A percentile compares a stretch with the other conserved stretches of the same genome.
phyloP scores from a whole-genome alignment of 2,888 invertebrate genomes.

The Miltochrista miniata region DNA sequence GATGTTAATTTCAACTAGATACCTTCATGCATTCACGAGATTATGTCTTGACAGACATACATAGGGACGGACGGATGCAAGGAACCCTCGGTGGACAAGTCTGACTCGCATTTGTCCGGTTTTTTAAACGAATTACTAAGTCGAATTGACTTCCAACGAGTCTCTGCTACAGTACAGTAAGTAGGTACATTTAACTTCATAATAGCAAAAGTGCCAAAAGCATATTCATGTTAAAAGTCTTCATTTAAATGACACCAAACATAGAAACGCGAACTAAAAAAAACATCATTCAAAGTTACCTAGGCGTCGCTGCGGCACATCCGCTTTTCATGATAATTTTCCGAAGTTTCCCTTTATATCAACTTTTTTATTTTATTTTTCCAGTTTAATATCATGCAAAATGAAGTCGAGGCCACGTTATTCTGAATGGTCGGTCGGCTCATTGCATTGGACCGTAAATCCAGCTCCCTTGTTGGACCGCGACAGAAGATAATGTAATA shows the following conservation, averaged over 20 bases:
- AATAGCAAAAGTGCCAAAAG: neutral
- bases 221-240: neutral
- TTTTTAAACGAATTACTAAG: neutral
- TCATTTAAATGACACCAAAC: conserved; percentile 17
- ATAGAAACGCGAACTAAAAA: conserved; percentile 39
- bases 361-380: conserved; percentile 58
- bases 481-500: conserved; percentile 20
- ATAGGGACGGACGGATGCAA: no score
- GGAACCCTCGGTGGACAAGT: no score
- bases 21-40: no score
- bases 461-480: conserved; percentile 40
- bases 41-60: no score
- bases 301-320: conserved; percentile 41
- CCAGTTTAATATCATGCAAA: conserved; percentile 74
- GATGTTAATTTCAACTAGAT: no score
- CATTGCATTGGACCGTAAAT: conserved; percentile 65
- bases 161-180: no score
- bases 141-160: neutral
- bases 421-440: conserved; percentile 58
- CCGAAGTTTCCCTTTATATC: conserved; percentile 64
- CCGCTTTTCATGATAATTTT: conserved; percentile 70
- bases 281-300: conserved; percentile 37
- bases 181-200: no score
- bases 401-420: conserved; percentile 59
- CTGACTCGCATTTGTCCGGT: no score